Percentiles rank a stretch among this genome's conserved stretches.
These are phyloP conservation scores for Cyrtorhinus lividipennis DNA, from an alignment of 1,140 invertebrate species.

Conservation along the genomic window DNA sequence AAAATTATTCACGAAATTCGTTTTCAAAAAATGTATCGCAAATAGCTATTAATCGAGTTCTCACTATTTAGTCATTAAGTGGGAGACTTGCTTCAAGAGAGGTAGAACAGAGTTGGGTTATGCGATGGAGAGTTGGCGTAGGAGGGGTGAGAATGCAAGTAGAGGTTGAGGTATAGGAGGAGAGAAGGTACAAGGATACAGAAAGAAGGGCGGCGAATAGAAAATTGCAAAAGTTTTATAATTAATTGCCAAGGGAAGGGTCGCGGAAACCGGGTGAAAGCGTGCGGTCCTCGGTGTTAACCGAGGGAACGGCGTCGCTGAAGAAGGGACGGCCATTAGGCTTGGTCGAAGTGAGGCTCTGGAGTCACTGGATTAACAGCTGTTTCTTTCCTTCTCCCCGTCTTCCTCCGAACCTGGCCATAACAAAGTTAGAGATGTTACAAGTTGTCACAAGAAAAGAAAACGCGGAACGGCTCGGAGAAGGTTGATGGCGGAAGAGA, in stretches of 20 bases:
- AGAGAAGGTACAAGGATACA: too few species aligned
- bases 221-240: conserved; percentile 13
- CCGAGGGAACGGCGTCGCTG: background rate
- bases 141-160: too few species aligned
- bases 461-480: background rate
- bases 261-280: background rate
- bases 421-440: conserved; percentile 14
- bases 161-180: too few species aligned
- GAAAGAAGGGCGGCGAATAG: background rate
- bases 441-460: conserved; percentile 1
- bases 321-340: background rate
- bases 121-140: too few species aligned
- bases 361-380: conserved; percentile 2
- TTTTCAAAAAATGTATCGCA: too few species aligned
- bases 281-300: conserved; percentile 13
- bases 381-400: conserved; percentile 7
- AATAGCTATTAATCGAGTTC: too few species aligned
- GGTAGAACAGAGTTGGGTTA: too few species aligned
- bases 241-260: conserved; percentile 7
- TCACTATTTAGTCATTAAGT: too few species aligned
- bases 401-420: background rate
- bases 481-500: background rate
- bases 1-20: too few species aligned
- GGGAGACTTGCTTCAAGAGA: too few species aligned
- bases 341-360: background rate